Evolutionary conservation across 2,797 vertebrate species (phyloP), one percentile per base, ranked within the genome.

Genomic region (Eulemur mongoz): DNA sequence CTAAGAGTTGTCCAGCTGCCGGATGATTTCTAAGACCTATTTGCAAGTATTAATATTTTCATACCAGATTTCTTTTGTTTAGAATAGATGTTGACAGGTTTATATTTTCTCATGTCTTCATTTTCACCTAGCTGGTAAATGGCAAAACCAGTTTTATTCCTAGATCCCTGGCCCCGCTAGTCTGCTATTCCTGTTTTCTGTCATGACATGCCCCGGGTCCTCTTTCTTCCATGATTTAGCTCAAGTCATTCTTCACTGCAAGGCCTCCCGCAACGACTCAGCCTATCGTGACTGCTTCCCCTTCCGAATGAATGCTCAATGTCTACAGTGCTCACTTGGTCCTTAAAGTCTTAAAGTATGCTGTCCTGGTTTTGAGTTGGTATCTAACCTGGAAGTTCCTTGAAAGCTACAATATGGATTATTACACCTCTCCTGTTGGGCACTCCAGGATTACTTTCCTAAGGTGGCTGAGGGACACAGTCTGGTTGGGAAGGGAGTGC

Each of bases 1-100:
- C 23, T 40, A 38, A 92, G 13, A 97, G 96, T 76, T 96, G n/a
- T 82, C 54, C 79, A 67, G 43, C 40, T 35, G 50, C 40, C 8
- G 17, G 65, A 92, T 84, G 75, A 70, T 82, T 38, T 22, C 35
- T 40, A 40, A 65, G 17, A 76, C 14, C 43, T 48, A 20, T 32
- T 38, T 93, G 27, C 76, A 52, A 50, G 15, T 38, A 65, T 38
- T 54, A 67, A n/a, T 65, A 87, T 32, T 72, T 38, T 94, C 72
- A 61, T 88, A 59, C 4, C 6, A 73, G 2, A 59, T 38, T 88
- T 76, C n/a, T 84, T 76, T 87, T 82, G 32, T 45, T 89, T 78
- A 22, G 35, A 89, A 48, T 69, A 95, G 35, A 40, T 50, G 10
- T n/a, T 59, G 22, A 67, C 14, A 75, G 23, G 11, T 27, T 70